phyloP scores from a whole-genome alignment of 1,140 invertebrate species.

The Drosophila malerkotliana region DNA sequence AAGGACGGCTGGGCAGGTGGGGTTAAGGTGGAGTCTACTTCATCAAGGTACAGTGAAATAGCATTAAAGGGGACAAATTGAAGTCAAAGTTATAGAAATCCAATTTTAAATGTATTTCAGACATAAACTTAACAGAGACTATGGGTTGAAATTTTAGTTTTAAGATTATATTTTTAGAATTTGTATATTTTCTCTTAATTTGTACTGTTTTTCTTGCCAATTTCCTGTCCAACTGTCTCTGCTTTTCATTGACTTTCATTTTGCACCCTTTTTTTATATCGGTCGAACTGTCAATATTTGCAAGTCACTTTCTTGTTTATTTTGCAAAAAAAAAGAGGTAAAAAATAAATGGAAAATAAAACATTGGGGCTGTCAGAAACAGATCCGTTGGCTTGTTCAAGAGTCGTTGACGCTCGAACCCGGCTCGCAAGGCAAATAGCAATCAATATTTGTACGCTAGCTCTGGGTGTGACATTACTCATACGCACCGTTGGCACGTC shows the following conservation, averaged over 20 bases:
- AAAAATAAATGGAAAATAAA: slow-evolving; percentile 7
- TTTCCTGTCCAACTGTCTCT: slow-evolving; percentile 20
- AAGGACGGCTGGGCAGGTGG: slow-evolving; percentile 18
- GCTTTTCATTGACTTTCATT: slow-evolving; percentile 23
- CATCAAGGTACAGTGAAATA: slow-evolving; percentile 18
- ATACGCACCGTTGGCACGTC: slow-evolving; percentile 66
- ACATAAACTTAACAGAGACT: too few relatives aligned
- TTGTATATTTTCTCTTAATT: neutral
- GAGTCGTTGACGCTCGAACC: slow-evolving; percentile 64
- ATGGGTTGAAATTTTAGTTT: too few relatives aligned
- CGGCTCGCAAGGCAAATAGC: slow-evolving; percentile 25
- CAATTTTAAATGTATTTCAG: too few relatives aligned
- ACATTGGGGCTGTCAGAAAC: neutral
- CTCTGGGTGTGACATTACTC: slow-evolving; percentile 73
- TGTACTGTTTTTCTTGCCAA: neutral
- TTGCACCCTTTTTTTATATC: slow-evolving; percentile 45
- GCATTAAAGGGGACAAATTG: neutral
- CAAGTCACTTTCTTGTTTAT: slow-evolving; percentile 71
- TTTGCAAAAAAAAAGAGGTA: slow-evolving; percentile 29
- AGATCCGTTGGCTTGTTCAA: slow-evolving; percentile 61
- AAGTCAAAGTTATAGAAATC: neutral
- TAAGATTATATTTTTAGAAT: neutral
- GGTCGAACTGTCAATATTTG: slow-evolving; percentile 74
- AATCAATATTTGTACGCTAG: slow-evolving; percentile 39
- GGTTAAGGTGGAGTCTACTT: slow-evolving; percentile 32